phyloP scores from a whole-genome alignment of 2,797 vertebrate species.

The Peromyscus eremicus region DNA sequence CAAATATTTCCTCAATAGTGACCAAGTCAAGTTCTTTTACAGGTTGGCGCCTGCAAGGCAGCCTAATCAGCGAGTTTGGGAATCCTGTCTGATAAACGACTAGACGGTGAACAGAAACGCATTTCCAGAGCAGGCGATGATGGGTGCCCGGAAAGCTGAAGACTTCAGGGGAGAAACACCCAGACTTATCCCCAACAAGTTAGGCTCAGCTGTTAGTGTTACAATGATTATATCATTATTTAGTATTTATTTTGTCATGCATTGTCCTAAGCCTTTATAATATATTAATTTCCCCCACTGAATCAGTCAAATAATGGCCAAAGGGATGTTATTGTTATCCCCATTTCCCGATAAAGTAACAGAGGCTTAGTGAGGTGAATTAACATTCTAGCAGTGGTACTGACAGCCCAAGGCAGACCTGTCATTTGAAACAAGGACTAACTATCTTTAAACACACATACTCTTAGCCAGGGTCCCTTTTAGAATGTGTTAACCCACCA shows the following conservation, averaged over 20 bases:
- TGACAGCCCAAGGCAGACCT: neutral
- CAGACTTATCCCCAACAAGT: neutral
- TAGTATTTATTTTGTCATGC: neutral
- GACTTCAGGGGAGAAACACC: neutral
- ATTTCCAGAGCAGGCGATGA: conserved; percentile 36
- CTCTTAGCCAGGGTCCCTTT: neutral
- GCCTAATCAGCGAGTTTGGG: conserved; percentile 83
- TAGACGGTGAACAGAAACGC: conserved; percentile 72
- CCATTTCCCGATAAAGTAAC: conserved; percentile 30
- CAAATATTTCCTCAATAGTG: conserved; percentile 85
- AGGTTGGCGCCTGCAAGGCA: conserved; percentile 78
- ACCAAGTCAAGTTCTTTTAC: conserved; percentile 85
- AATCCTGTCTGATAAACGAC: conserved; percentile 80
- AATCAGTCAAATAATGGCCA: neutral
- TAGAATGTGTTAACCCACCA: neutral
- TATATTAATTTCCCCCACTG: neutral
- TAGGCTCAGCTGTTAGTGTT: neutral
- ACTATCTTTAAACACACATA: neutral
- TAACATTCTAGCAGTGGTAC: neutral
- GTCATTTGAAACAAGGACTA: neutral
- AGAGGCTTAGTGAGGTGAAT: neutral
- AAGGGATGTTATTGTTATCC: neutral
- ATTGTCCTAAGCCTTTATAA: neutral
- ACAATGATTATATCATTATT: neutral
- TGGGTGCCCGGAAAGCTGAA: conserved; percentile 43